Evolutionary conservation across 2,888 invertebrate genomes (phyloP), one percentile per base, ranked within the genome.

Genomic region (Malthinus seriepunctatus): DNA sequence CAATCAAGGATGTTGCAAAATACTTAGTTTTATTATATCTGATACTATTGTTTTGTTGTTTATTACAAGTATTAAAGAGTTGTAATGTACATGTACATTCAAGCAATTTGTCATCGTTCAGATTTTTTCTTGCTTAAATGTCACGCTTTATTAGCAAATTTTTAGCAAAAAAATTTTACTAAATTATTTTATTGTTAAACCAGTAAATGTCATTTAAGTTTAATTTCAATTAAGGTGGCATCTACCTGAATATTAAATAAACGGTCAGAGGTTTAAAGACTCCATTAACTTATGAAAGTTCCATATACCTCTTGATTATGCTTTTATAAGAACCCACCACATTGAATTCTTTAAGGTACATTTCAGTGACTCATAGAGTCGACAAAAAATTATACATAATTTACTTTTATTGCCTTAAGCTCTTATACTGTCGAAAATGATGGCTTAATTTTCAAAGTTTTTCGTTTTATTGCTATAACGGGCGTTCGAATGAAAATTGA

Each of bases 271-370:
- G 60, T 66, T 62, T 63, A 60, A 64, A 63, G 52, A 60, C 61
- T 59, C 64, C 59, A 62, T 64, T 64, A 64, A 23, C 5, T 3
- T 23, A 23, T 5, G 23, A 23, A 23, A 23, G 23, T 23, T 23
- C 55, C 55, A 47, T 54, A 51, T 51, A 23, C 48, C 45, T 32
- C 46, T 34, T 51, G 54, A 55, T 56, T 48, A 54, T 53, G 38
- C 33, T 54, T 32, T 34, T 58, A 65, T 23, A 23, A 23, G 5
- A 23, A 67, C 69, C 71, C 67, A 70, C 69, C 71, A 67, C 69
- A 67, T 67, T 67, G 69, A 67, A 69, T 69, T 68, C 68, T 63
- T 52, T 51, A 51, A 63, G 64, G 63, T 62, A 61, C 63, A 62
- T 66, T 63, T 67, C 65, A 64, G 62, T 69, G 69, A 70, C 66